Percentiles rank a stretch among this genome's conserved stretches.
phyloP scores from a whole-genome alignment of 2,888 invertebrate genomes.

The Lithophane leautieri region DNA sequence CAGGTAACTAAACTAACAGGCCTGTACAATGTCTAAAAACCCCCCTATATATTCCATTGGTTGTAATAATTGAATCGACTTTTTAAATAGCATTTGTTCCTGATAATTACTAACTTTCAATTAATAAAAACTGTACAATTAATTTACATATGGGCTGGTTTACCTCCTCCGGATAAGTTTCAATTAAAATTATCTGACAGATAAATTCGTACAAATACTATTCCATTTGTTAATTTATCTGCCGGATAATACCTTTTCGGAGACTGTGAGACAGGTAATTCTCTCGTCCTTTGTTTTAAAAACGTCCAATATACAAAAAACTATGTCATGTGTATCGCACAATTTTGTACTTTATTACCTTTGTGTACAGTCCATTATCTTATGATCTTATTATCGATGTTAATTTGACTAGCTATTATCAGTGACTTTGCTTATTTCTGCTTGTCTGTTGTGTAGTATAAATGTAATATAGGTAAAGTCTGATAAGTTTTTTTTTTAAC shows the following conservation, averaged over 20 bases:
- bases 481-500: neutral
- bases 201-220: neutral
- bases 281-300: conserved; percentile 14
- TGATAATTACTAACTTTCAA: neutral
- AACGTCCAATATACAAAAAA: conserved; percentile 33
- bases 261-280: neutral
- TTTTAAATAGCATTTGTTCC: conserved; percentile 30
- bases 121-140: neutral
- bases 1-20: neutral
- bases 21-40: neutral
- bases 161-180: neutral
- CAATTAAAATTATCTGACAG: neutral
- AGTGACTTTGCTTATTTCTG: conserved; percentile 47
- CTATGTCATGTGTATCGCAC: conserved; percentile 50
- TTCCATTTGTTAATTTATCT: neutral
- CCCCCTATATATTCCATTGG: conserved; percentile 12
- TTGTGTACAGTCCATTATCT: conserved; percentile 44
- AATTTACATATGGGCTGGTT: neutral
- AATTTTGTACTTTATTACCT: conserved; percentile 63
- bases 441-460: conserved; percentile 32
- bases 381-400: conserved; percentile 52
- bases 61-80: conserved; percentile 51
- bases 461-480: conserved; percentile 28
- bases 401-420: conserved; percentile 45
- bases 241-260: neutral